Evolutionary conservation across 2,797 vertebrate species (phyloP), one percentile per base, ranked within the genome.

Genomic region (Hylomyscus alleni): DNA sequence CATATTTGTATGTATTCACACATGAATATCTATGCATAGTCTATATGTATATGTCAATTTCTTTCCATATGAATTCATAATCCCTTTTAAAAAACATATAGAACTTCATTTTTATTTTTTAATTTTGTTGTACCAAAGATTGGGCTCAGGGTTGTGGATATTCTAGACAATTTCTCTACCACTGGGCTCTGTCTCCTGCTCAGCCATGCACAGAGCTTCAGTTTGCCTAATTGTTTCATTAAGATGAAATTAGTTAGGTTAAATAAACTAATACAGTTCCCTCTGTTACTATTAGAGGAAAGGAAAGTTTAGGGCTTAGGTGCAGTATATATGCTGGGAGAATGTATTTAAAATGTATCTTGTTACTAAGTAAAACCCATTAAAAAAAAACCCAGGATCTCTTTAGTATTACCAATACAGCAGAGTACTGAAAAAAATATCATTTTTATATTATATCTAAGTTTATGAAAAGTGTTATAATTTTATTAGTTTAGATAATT

Each of bases 181-280:
- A 11, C 26, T 62, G 58, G 26, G 37, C 26, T 65, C 11, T 65
- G 24, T 62, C 29, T 62, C 82, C 26, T 62, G 26, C 2, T 19
- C 47, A 54, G 77, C 15, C 31, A n/a, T 12, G 5, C 65, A 81
- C 8, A 88, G 37, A 83, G 34, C 12, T 84, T 92, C 14, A 75
- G 6, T 50, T 58, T 95, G n/a, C 76, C 19, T 47, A 94, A 89
- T 73, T 84, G 65, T 50, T 93, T 96, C 15, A 65, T 3, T 67
- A 34, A 89, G 34, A 97, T 91, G 54, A 60, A 84, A 90, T 65
- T 22, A 73, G 4, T 54, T 86, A 83, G 65, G 2, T 56, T 1
- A 31, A 89, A 88, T 77, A 40, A 67, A 76, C n/a, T 17, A 60
- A 85, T n/a, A 87, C 17, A 67, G 15, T 17, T 89, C 4, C 29